These are phyloP conservation scores for Drosophila hydei DNA, from an alignment of 1,140 invertebrate species.

Conservation along the genomic window DNA sequence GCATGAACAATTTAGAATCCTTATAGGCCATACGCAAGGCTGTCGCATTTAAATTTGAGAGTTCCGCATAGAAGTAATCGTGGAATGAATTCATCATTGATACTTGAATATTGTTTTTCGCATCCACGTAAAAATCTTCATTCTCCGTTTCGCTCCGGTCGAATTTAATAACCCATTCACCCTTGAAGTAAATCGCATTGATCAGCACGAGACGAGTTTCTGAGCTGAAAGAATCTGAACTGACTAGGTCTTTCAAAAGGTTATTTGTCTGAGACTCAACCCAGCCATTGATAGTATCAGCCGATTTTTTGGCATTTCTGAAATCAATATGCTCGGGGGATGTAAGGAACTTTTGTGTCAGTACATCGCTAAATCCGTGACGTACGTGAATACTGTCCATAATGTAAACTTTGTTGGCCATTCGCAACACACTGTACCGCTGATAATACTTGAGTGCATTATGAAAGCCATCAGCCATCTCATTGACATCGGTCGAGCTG, in stretches of 20 bases:
- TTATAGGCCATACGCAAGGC: slow-evolving; percentile 84
- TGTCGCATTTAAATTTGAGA: slow-evolving; percentile 73
- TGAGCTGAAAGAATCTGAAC: slow-evolving; percentile 84
- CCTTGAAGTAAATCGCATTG: slow-evolving; percentile 95
- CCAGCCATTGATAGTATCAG: slow-evolving; percentile 88
- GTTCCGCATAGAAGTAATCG: slow-evolving; percentile 74
- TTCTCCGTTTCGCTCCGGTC: slow-evolving; percentile 58
- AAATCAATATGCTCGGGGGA: slow-evolving; percentile 86
- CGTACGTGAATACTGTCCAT: slow-evolving; percentile 84
- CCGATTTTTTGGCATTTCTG: slow-evolving; percentile 65
- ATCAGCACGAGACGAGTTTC: slow-evolving; percentile 88
- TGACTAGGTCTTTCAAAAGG: slow-evolving; percentile 89
- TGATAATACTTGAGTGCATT: slow-evolving; percentile 67
- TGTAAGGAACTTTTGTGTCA: slow-evolving; percentile 84
- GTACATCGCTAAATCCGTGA: slow-evolving; percentile 80
- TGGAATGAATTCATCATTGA: slow-evolving; percentile 83
- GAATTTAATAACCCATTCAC: slow-evolving; percentile 84
- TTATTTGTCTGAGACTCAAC: slow-evolving; percentile 89
- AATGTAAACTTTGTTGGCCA: slow-evolving; percentile 88
- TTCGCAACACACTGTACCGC: slow-evolving; percentile 79
- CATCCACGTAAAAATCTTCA: slow-evolving; percentile 78
- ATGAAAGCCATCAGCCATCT: slow-evolving; percentile 52
- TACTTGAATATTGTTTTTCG: slow-evolving; percentile 64
- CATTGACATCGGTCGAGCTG: slow-evolving; percentile 6
- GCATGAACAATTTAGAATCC: slow-evolving; percentile 85